A percentile compares a stretch with the other conserved stretches of the same genome.
phyloP scores from a whole-genome alignment of 2,888 invertebrate species.

The Nomada ferruginata region DNA sequence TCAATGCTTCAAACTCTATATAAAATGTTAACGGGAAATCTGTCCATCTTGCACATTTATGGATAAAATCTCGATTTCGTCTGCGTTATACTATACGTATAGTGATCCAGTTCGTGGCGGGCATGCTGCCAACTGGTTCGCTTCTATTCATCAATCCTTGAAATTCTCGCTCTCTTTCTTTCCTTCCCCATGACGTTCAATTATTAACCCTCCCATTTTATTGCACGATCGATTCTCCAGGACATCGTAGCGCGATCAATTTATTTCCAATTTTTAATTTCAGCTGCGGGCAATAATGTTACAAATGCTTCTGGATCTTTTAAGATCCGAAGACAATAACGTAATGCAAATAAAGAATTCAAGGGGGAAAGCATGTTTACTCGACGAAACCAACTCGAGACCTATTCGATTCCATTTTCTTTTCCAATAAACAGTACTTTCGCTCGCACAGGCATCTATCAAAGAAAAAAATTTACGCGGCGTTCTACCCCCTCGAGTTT shows the following conservation, averaged over 20 bases:
- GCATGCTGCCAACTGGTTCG: slow-evolving; percentile 50
- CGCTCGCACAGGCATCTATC: too few species aligned
- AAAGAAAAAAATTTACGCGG: slow-evolving; percentile 17
- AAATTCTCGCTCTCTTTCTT: slow-evolving; percentile 4
- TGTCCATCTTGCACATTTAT: slow-evolving; percentile 24
- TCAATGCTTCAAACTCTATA: neutral
- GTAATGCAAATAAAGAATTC: too few species aligned
- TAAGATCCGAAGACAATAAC: too few species aligned
- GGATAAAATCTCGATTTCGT: slow-evolving; percentile 32
- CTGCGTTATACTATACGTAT: slow-evolving; percentile 33
- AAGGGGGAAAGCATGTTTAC: too few species aligned
- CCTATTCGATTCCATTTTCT: neutral
- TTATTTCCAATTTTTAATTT: neutral
- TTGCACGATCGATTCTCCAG: neutral
- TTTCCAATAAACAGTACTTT: neutral
- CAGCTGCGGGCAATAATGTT: neutral
- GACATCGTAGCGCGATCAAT: too few species aligned
- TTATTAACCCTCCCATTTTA: slow-evolving; percentile 18
- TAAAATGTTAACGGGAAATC: slow-evolving; percentile 24
- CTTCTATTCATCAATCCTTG: slow-evolving; percentile 37
- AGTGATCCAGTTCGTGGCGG: slow-evolving; percentile 51
- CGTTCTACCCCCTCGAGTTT: slow-evolving; percentile 2
- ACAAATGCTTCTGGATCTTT: too few species aligned
- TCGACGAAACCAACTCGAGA: neutral
- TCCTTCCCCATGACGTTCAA: neutral